Evolutionary conservation across 2,113 vertebrate species (phyloP).

Genomic region (Ochotona princeps): DNA sequence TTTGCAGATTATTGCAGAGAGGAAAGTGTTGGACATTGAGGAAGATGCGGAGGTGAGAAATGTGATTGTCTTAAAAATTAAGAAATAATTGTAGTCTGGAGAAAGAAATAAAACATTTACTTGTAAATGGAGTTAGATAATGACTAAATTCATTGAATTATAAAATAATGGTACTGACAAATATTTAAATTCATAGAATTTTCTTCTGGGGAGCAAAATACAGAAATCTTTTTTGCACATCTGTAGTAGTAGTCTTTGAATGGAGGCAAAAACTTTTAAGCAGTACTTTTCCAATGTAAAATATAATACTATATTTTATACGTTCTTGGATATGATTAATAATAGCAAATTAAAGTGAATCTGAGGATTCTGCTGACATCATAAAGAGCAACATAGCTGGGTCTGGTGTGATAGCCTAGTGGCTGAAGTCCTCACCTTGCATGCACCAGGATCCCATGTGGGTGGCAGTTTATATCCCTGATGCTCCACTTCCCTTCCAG

Average conservation of each 20-base stretch:
- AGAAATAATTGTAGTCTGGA: neutral
- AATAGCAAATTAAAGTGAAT: neutral
- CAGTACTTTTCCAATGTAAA: neutral
- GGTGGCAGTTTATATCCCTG: too few relatives aligned
- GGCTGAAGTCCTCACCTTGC: too few relatives aligned
- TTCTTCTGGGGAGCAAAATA: neutral
- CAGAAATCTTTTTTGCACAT: neutral
- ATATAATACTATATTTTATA: neutral
- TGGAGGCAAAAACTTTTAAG: neutral
- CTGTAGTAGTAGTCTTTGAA: neutral
- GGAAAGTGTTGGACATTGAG: too few relatives aligned
- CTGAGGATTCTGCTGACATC: neutral
- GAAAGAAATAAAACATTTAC: neutral
- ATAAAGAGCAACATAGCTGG: neutral
- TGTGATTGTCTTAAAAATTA: too few relatives aligned
- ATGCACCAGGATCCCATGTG: too few relatives aligned
- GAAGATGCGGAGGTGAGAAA: too few relatives aligned
- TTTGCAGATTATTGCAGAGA: too few relatives aligned
- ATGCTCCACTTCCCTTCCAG: too few relatives aligned
- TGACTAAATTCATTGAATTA: slow-evolving; percentile 26
- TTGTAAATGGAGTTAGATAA: neutral
- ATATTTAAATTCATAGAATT: neutral
- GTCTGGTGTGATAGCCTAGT: too few relatives aligned
- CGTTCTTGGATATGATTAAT: neutral
- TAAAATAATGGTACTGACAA: neutral